Conservation (phyloP, 2,113 vertebrate species). For the Lontra canadensis region DNA sequence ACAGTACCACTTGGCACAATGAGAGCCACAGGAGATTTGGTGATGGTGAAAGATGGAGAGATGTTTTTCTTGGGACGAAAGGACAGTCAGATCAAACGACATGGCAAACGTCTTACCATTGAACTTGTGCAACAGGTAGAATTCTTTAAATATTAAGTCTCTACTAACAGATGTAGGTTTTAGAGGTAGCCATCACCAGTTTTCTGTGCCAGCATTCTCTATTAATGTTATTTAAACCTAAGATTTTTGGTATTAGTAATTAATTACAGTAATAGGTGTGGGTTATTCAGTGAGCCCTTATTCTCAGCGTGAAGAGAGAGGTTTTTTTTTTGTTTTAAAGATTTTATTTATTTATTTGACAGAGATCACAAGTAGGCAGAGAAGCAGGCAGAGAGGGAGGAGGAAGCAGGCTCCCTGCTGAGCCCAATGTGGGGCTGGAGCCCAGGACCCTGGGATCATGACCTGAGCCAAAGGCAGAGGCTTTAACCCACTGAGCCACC, state of each 20-base stretch:
- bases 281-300: neutral
- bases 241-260: neutral
- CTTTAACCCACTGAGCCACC: no score
- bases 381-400: no score
- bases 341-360: no score
- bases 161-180: neutral
- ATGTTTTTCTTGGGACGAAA: conserved; percentile 92
- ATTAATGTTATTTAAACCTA: neutral
- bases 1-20: conserved; percentile 86
- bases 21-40: conserved; percentile 95
- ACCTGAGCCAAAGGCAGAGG: no score
- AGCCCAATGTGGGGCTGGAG: no score
- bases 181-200: neutral
- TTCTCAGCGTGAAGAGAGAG: no score
- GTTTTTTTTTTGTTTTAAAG: no score
- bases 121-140: conserved; percentile 91
- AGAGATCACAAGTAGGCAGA: no score
- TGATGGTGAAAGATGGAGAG: conserved; percentile 81
- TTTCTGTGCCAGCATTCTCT: neutral
- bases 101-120: conserved; percentile 91
- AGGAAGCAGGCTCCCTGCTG: no score
- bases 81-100: conserved; percentile 94
- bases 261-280: neutral
- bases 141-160: neutral
- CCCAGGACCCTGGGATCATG: no score